A percentile compares a stretch with the other conserved stretches of the same genome.
phyloP scores from a whole-genome alignment of 2,888 invertebrate species.

The Monochamus alternatus region DNA sequence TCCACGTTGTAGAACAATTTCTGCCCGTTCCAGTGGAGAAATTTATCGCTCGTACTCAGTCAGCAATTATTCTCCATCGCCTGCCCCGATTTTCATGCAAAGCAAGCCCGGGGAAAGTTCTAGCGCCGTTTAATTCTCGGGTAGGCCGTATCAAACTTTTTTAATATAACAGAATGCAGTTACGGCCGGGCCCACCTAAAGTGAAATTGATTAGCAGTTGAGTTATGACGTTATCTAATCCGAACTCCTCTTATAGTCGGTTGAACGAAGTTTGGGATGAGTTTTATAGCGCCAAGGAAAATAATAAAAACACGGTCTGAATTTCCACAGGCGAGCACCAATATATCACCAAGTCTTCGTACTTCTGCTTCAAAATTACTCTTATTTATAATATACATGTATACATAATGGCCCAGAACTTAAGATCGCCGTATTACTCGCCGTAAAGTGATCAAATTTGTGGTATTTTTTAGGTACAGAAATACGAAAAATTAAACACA shows the following conservation, averaged over 20 bases:
- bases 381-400: too few relatives aligned
- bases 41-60: neutral
- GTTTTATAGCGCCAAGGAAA: constrained; percentile 3
- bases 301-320: constrained; percentile 5
- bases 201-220: constrained; percentile 18
- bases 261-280: constrained; percentile 1
- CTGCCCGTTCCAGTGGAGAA: neutral
- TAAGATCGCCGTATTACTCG: too few relatives aligned
- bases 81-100: neutral
- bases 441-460: too few relatives aligned
- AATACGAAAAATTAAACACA: too few relatives aligned
- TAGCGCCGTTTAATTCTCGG: constrained; percentile 6
- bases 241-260: constrained; percentile 4
- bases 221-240: constrained; percentile 11
- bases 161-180: constrained; percentile 18
- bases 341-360: neutral
- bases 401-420: too few relatives aligned
- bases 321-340: neutral
- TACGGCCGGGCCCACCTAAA: neutral
- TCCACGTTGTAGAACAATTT: too few relatives aligned
- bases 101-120: neutral
- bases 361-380: too few relatives aligned
- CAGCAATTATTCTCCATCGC: constrained; percentile 4
- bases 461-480: too few relatives aligned
- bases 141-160: constrained; percentile 16